Percentiles rank a stretch among this genome's conserved stretches.
Evolutionary conservation across 2,888 invertebrate species (phyloP).

Genomic region (Blastobasis adustella): DNA sequence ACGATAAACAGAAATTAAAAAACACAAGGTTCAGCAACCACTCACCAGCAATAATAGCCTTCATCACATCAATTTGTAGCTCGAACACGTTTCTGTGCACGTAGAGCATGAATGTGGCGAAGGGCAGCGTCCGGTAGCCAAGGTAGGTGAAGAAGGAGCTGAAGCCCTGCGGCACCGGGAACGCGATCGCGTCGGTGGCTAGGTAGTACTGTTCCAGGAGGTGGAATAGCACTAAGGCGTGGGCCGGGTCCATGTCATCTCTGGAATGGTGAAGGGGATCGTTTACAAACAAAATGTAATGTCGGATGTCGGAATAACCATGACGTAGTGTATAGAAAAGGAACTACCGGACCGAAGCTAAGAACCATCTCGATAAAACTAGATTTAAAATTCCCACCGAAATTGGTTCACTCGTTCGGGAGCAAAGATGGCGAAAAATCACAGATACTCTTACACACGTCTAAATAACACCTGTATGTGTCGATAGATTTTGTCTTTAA

Average conservation of each 20-base stretch:
- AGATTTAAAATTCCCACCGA: too few species aligned
- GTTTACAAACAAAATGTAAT: too few species aligned
- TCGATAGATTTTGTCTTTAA: too few species aligned
- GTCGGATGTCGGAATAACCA: too few species aligned
- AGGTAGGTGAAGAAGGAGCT: slow-evolving; percentile 92
- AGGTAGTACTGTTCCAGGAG: slow-evolving; percentile 87
- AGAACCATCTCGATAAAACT: too few species aligned
- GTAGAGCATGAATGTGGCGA: slow-evolving; percentile 88
- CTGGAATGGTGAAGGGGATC: slow-evolving; percentile 47
- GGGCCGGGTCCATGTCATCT: slow-evolving; percentile 81
- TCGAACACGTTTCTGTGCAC: slow-evolving; percentile 89
- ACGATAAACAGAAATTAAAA: not conserved
- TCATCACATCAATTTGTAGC: slow-evolving; percentile 90
- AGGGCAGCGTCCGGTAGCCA: slow-evolving; percentile 85
- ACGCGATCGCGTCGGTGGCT: slow-evolving; percentile 86
- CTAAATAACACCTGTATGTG: too few species aligned
- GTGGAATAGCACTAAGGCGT: slow-evolving; percentile 83
- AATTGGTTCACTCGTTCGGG: too few species aligned
- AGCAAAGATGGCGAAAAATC: too few species aligned
- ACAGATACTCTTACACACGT: too few species aligned
- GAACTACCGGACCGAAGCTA: too few species aligned
- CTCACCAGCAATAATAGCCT: slow-evolving; percentile 85
- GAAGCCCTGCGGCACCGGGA: slow-evolving; percentile 87
- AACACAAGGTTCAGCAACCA: slow-evolving; percentile 7
- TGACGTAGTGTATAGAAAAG: too few species aligned